Evolutionary conservation across 2,797 vertebrate species (phyloP), one percentile per base, ranked within the genome.

Genomic region (Bovichtus variegatus): DNA sequence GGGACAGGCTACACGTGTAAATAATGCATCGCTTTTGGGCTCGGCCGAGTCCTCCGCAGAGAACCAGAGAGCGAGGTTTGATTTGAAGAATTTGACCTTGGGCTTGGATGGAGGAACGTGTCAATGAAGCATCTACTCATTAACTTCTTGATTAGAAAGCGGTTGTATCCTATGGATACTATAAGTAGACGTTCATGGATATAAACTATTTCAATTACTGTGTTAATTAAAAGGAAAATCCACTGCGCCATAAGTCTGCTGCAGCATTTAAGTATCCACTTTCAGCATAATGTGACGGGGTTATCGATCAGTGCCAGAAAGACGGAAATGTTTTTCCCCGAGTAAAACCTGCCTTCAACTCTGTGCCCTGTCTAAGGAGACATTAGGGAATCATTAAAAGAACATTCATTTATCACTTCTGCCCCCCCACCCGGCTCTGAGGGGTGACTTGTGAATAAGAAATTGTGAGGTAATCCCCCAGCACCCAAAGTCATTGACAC

Each of bases 11-110:
- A n/a, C 27, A 36, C 36, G 65, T 74, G 72, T 90, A 75, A 86
- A 90, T 89, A 89, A 92, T 89, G 70, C 73, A 88, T 68, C 3
- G 21, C 80, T 80, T 79, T 71, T 82, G 41, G 46, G 80, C 70
- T 80, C 82, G 83, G 83, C 87, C 87, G 90, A 91, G 83, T 85
- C 89, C 82, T 77, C 67, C 27, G 75, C 62, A 68, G 69, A 78
- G 64, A 78, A 69, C 54, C 9, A 0, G 36, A 58, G 62, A 65
- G 12, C 63, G 58, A 53, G 65, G 13, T 54, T 60, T 70, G 61
- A 78, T n/a, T 76, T 51, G 27, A 77, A 66, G 18, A 44, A 61
- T 23, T 36, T 19, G 53, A 64, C 49, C 18, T 4, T 21, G 38
- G 5, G 11, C 38, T 63, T 9, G 21, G 18, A 62, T 54, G n/a